Percentiles rank a stretch among this genome's conserved stretches.
phyloP scores from a whole-genome alignment of 2,113 vertebrate species.

The Onychostoma macrolepis region DNA sequence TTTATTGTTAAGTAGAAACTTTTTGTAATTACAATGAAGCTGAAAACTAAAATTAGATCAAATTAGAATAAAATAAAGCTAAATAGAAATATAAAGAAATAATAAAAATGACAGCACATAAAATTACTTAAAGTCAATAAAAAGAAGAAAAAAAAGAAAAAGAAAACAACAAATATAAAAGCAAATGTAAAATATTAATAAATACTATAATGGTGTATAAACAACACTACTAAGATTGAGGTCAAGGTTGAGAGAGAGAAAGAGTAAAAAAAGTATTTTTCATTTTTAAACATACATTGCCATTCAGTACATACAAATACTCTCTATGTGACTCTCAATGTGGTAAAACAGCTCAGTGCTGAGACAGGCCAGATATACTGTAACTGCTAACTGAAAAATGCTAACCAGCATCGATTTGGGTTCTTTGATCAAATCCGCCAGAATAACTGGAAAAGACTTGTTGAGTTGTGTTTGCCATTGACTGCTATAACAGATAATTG shows the following conservation, averaged over 20 bases:
- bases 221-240: neutral
- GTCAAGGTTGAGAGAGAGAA: neutral
- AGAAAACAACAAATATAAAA: neutral
- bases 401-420: constrained; percentile 65
- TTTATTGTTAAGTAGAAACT: neutral
- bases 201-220: neutral
- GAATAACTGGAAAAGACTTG: constrained; percentile 47
- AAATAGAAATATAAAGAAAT: neutral
- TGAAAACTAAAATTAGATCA: neutral
- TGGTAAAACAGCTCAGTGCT: neutral
- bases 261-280: neutral
- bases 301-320: neutral
- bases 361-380: neutral
- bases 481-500: constrained; percentile 41
- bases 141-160: neutral
- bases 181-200: neutral
- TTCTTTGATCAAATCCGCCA: constrained; percentile 61
- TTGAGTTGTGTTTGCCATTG: constrained; percentile 14
- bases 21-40: neutral
- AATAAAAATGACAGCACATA: neutral
- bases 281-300: neutral
- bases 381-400: constrained; percentile 38
- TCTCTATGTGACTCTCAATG: neutral
- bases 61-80: neutral
- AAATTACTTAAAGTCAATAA: neutral